Evolutionary conservation across 2,888 invertebrate species (phyloP), one percentile per base, ranked within the genome.

Genomic region (Melanostoma mellinum): DNA sequence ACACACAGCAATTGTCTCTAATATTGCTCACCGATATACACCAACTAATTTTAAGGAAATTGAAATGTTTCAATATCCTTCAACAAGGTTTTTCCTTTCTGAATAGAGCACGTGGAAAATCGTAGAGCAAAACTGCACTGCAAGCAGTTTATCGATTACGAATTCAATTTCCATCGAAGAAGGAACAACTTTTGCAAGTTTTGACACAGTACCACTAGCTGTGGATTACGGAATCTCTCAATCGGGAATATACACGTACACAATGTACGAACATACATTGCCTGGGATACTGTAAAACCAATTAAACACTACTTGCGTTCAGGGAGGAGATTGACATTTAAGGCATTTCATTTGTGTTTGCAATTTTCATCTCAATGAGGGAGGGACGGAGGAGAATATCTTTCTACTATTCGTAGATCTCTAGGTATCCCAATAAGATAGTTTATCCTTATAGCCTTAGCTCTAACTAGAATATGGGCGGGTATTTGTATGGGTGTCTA

Each of bases 301-400:
- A 82, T 82, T 82, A 82, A 73, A 78, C 82, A 78, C 73, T 53
- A 74, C 73, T 63, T 78, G 63, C 73, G 73, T 69, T 58, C 52
- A 48, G 68, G 77, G 68, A 63, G 82, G 73, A 77, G 77, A 82
- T 77, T 82, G 82, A 73, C 73, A 82, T 77, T 82, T 69, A 68
- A 82, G 71, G 75, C 71, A 75, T 71, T 75, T 75, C 75, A 65
- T 69, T 78, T 82, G 74, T 80, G 46, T 69, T 78, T 82, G 77
- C 82, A 77, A 78, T 82, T 82, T 77, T 77, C 82, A 68, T 65
- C 58, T 55, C 48, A 52, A n/a, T 55, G n/a, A 35, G 44, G 6
- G 20, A 50, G 33, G 55, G n/a, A n/a, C n/a, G 44, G 67, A 40
- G 30, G 50, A 48, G 48, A 44, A 60, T 60, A 30, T 63, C 0